These are phyloP conservation scores for Emydocephalus ijimae DNA, from an alignment of 2,113 vertebrate species.

Conservation along the genomic window DNA sequence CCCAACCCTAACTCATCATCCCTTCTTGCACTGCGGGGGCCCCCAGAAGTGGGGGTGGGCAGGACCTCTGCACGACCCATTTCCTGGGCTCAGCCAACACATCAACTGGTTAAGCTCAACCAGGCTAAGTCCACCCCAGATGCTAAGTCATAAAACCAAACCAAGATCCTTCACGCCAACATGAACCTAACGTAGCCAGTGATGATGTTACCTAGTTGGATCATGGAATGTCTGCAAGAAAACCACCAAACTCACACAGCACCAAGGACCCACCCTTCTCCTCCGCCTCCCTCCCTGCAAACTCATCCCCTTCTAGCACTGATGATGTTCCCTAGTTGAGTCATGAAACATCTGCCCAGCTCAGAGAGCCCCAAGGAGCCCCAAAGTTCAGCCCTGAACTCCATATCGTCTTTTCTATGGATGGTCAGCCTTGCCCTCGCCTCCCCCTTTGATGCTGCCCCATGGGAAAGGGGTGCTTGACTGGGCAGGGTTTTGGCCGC, in stretches of 20 bases:
- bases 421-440: neutral
- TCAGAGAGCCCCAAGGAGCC: neutral
- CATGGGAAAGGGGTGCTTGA: neutral
- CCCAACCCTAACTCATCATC: neutral
- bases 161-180: neutral
- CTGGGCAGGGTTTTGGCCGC: neutral
- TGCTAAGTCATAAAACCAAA: neutral
- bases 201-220: neutral
- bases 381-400: neutral
- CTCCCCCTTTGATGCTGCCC: neutral
- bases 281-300: too few relatives aligned
- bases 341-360: neutral
- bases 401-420: neutral
- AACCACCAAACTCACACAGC: neutral
- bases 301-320: too few relatives aligned
- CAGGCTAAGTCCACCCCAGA: neutral
- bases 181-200: neutral
- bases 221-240: neutral
- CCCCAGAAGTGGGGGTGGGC: neutral
- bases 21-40: neutral
- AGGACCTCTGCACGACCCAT: neutral
- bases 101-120: neutral
- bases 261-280: too few relatives aligned
- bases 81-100: neutral
- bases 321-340: too few relatives aligned